A percentile compares a stretch with the other conserved stretches of the same genome.
phyloP scores from a whole-genome alignment of 1,140 invertebrate genomes.

The Macrocentrus cingulum region DNA sequence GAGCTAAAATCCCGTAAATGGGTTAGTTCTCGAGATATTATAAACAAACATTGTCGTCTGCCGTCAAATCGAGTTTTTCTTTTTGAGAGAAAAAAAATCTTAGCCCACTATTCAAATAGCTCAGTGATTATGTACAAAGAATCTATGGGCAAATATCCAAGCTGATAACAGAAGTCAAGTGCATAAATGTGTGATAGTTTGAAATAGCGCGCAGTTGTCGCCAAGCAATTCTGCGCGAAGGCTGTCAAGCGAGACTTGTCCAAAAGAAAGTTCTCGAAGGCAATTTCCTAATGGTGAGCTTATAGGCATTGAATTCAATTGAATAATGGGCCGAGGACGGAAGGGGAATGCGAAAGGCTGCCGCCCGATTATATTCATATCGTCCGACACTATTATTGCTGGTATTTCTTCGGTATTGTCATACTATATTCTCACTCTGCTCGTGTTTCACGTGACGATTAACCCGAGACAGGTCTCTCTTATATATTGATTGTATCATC shows the following conservation, averaged over 20 bases:
- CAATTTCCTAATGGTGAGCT: slow-evolving; percentile 57
- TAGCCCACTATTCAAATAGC: no score
- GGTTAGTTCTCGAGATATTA: no score
- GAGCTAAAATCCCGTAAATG: no score
- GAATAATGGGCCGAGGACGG: slow-evolving; percentile 47
- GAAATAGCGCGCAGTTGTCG: no score
- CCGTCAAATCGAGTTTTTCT: no score
- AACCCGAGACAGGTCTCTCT: neutral
- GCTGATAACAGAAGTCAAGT: no score
- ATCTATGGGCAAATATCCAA: no score
- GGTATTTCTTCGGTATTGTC: slow-evolving; percentile 21
- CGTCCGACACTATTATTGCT: slow-evolving; percentile 24
- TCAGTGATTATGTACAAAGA: no score
- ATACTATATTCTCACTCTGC: slow-evolving; percentile 19
- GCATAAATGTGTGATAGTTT: no score
- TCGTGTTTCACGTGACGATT: neutral
- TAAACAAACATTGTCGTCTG: no score
- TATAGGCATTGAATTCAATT: slow-evolving; percentile 61
- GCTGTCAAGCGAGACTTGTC: slow-evolving; percentile 29
- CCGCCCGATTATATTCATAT: slow-evolving; percentile 24
- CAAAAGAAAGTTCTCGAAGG: slow-evolving; percentile 60
- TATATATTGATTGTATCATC: neutral
- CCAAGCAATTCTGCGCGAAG: no score
- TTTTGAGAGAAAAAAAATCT: no score
- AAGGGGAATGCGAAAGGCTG: slow-evolving; percentile 25